Conservation (phyloP, 1,140 invertebrate genomes). For the Heliconius hermathena region DNA sequence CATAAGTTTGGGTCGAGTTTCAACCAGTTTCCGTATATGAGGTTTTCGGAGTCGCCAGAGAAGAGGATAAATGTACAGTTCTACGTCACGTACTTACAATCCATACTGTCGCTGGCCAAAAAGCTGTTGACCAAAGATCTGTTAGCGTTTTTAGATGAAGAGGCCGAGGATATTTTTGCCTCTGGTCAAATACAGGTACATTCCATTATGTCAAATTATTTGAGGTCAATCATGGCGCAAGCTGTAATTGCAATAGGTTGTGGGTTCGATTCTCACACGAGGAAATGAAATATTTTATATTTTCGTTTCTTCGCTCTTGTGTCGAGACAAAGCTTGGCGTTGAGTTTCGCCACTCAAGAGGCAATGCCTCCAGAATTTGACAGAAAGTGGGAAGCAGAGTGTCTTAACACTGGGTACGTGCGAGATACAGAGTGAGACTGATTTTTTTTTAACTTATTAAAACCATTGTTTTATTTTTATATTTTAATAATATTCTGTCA, state of each 20-base stretch:
- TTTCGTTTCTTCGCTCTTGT: no score
- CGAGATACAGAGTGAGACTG: no score
- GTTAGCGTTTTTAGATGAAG: slow-evolving; percentile 90
- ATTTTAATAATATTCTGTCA: background rate
- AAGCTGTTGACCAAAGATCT: slow-evolving; percentile 94
- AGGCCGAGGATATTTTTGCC: slow-evolving; percentile 89
- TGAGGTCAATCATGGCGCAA: background rate
- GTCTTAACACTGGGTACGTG: no score
- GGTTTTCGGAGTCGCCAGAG: slow-evolving; percentile 86
- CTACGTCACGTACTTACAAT: slow-evolving; percentile 89
- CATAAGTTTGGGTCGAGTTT: slow-evolving; percentile 96
- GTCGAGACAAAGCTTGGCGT: no score
- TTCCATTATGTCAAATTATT: background rate
- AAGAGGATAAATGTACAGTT: slow-evolving; percentile 85
- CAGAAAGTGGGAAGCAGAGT: no score
- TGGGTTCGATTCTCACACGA: no score
- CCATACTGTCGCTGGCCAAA: slow-evolving; percentile 91
- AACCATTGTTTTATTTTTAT: background rate
- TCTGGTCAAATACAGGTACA: slow-evolving; percentile 83
- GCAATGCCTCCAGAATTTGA: no score
- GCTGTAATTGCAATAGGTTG: no score
- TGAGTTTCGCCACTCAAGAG: no score
- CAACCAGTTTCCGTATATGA: slow-evolving; percentile 91
- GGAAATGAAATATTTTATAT: no score
- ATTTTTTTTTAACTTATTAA: background rate